These are phyloP conservation scores for Aleadryas rufinucha DNA, from an alignment of 2,113 vertebrate species.

Conservation along the genomic window DNA sequence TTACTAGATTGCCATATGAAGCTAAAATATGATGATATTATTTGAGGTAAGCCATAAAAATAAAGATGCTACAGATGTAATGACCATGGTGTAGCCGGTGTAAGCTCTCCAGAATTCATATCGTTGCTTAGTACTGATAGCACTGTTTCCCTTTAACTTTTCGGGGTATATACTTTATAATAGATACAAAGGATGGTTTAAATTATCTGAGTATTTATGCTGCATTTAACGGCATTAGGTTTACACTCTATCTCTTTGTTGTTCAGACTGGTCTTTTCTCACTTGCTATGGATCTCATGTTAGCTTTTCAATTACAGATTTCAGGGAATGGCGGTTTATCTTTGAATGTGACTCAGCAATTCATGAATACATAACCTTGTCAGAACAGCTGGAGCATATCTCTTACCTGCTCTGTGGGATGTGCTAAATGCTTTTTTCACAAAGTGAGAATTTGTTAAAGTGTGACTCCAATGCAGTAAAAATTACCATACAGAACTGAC, in stretches of 20 bases:
- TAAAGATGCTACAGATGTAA: not conserved
- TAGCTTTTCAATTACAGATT: constrained; percentile 35
- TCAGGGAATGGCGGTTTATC: constrained; percentile 25
- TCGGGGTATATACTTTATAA: not conserved
- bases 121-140: not conserved
- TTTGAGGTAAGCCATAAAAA: not conserved
- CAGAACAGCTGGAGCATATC: not conserved
- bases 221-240: not conserved
- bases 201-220: not conserved
- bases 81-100: not conserved
- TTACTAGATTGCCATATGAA: not conserved
- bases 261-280: not conserved
- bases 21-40: not conserved
- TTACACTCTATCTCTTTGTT: not conserved
- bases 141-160: not conserved
- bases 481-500: not conserved
- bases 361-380: constrained; percentile 53
- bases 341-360: constrained; percentile 23
- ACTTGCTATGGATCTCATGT: constrained; percentile 8
- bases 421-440: not conserved
- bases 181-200: not conserved
- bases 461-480: not conserved
- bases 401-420: not conserved
- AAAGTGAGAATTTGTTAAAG: not conserved
- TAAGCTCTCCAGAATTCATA: not conserved